These are phyloP conservation scores for Latrodectus geometricus DNA, from an alignment of 1,140 invertebrate genomes.

Conservation along the genomic window DNA sequence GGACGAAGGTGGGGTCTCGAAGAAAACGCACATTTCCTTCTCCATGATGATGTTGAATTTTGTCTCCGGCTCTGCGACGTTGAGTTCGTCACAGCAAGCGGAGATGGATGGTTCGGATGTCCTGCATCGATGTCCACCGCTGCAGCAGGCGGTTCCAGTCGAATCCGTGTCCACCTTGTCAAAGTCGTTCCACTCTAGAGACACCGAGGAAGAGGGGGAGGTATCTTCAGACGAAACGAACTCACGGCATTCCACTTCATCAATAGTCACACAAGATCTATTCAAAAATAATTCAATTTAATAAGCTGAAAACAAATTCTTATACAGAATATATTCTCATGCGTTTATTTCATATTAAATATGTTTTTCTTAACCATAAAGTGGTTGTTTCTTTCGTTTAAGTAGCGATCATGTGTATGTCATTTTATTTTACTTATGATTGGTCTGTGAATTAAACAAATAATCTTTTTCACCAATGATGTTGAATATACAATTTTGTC, in stretches of 20 bases:
- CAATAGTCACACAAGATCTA: slow-evolving; percentile 57
- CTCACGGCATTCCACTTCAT: slow-evolving; percentile 53
- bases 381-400: too few relatives aligned
- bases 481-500: too few relatives aligned
- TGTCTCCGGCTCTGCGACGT: slow-evolving; percentile 43
- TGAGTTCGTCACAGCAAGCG: slow-evolving; percentile 29
- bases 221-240: slow-evolving; percentile 52
- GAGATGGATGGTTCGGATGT: slow-evolving; percentile 10
- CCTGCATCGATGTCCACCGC: background rate
- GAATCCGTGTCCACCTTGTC: slow-evolving; percentile 37
- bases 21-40: slow-evolving; percentile 55
- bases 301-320: background rate
- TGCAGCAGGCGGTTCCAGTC: background rate
- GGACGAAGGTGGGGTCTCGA: slow-evolving; percentile 43
- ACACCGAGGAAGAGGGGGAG: slow-evolving; percentile 47
- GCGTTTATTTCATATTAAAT: too few relatives aligned
- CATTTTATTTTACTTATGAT: too few relatives aligned
- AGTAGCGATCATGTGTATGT: too few relatives aligned
- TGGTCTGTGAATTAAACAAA: too few relatives aligned
- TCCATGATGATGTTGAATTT: slow-evolving; percentile 47
- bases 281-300: background rate
- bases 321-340: background rate
- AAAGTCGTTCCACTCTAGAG: slow-evolving; percentile 56
- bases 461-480: too few relatives aligned
- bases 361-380: too few relatives aligned